Conservation (phyloP, 53 echinoderm and acorn worm species). For the Mesocentrotus franciscanus region DNA sequence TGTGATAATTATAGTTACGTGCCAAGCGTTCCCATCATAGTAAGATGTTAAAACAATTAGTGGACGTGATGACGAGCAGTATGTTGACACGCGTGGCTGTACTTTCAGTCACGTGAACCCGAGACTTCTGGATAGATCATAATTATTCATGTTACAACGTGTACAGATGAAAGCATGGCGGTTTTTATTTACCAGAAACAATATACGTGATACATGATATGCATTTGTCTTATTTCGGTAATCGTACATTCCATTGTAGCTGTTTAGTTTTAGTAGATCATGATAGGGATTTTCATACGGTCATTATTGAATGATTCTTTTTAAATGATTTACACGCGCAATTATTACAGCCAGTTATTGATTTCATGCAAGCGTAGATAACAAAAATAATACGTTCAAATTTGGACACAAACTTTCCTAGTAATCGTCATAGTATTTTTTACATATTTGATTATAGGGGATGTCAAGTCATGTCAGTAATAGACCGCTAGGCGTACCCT, state of each 20-base stretch:
- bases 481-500: background rate
- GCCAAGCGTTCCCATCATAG: background rate
- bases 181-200: background rate
- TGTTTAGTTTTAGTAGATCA: no score
- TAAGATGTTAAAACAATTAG: conserved; percentile 40
- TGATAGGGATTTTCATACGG: no score
- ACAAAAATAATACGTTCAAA: no score
- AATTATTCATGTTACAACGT: background rate
- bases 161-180: background rate
- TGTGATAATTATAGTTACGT: background rate
- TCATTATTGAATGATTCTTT: no score
- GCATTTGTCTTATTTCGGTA: background rate
- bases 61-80: background rate
- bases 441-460: background rate
- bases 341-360: no score
- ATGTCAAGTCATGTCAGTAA: background rate
- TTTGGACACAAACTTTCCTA: no score
- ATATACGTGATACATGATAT: background rate
- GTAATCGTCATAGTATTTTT: no score
- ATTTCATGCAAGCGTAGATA: no score
- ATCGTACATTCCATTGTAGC: no score
- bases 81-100: background rate
- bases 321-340: no score
- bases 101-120: conserved; percentile 4
- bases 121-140: conserved; percentile 1